These are phyloP conservation scores for Aelia acuminata DNA, from an alignment of 2,888 invertebrate species.

Conservation along the genomic window DNA sequence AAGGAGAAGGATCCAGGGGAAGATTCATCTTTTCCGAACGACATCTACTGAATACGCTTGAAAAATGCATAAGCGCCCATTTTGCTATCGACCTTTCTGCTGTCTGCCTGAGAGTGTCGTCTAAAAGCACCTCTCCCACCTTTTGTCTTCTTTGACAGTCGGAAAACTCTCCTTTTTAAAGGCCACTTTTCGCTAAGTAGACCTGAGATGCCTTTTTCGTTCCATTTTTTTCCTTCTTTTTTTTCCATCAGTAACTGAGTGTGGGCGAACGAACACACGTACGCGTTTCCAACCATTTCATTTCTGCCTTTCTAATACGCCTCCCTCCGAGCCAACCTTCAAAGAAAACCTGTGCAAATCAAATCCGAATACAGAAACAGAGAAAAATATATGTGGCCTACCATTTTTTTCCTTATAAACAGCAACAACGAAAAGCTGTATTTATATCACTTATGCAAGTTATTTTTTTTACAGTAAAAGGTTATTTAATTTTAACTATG, in stretches of 20 bases:
- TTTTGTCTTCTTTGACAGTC: conserved; percentile 46
- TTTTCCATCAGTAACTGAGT: neutral
- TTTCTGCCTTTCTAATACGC: neutral
- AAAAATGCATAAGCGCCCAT: conserved; percentile 45
- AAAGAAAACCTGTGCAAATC: neutral
- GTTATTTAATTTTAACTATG: too few relatives aligned
- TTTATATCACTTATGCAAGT: too few relatives aligned
- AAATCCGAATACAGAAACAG: neutral
- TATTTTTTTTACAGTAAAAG: too few relatives aligned
- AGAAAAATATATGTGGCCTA: neutral
- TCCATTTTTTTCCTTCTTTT: neutral
- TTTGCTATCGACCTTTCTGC: conserved; percentile 24
- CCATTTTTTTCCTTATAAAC: too few relatives aligned
- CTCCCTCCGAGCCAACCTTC: neutral
- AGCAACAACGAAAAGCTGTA: too few relatives aligned
- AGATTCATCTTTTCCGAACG: conserved; percentile 44
- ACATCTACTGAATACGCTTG: conserved; percentile 37
- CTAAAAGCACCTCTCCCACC: conserved; percentile 39
- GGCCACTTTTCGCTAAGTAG: conserved; percentile 44
- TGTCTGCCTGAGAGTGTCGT: neutral
- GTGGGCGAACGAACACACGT: neutral
- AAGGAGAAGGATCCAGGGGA: too few relatives aligned
- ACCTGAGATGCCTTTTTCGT: neutral
- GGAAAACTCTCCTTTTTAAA: conserved; percentile 48
- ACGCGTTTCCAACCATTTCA: neutral